Evolutionary conservation across 2,797 vertebrate genomes (phyloP).

Genomic region (Pipistrellus kuhlii): DNA sequence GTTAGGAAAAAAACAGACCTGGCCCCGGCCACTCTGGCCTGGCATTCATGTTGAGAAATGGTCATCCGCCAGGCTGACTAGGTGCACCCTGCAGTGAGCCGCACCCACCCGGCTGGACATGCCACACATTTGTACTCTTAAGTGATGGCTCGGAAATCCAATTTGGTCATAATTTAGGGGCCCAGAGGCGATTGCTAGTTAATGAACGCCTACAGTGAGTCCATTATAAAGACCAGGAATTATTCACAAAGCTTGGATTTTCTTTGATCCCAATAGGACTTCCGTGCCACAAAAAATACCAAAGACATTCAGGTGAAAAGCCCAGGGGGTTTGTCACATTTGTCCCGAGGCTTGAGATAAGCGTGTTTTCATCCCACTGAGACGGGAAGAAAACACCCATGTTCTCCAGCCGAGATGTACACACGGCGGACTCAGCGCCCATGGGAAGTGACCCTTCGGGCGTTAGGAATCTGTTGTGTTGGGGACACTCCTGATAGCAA

Average conservation of each 20-base stretch:
- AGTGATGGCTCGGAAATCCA: neutral
- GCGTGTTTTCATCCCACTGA: constrained; percentile 41
- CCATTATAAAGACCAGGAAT: neutral
- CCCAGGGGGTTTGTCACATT: neutral
- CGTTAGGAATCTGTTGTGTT: neutral
- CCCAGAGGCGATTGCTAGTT: neutral
- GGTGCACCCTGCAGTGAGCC: neutral
- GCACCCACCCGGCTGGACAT: neutral
- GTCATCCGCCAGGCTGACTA: neutral
- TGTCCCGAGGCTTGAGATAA: neutral
- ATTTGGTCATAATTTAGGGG: neutral
- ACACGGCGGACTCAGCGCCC: neutral
- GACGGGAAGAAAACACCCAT: neutral
- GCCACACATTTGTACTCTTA: neutral
- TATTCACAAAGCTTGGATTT: neutral
- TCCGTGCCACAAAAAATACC: constrained; percentile 27
- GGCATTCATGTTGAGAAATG: neutral
- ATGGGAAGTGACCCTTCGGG: neutral
- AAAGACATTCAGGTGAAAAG: constrained; percentile 41
- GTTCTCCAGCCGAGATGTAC: neutral
- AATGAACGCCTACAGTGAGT: neutral
- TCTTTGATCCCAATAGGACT: neutral
- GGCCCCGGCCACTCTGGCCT: neutral
- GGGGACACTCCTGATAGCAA: neutral
- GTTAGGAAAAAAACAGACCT: neutral